phyloP scores from a whole-genome alignment of 2,113 vertebrate genomes.

The Chloropsis hardwickii region DNA sequence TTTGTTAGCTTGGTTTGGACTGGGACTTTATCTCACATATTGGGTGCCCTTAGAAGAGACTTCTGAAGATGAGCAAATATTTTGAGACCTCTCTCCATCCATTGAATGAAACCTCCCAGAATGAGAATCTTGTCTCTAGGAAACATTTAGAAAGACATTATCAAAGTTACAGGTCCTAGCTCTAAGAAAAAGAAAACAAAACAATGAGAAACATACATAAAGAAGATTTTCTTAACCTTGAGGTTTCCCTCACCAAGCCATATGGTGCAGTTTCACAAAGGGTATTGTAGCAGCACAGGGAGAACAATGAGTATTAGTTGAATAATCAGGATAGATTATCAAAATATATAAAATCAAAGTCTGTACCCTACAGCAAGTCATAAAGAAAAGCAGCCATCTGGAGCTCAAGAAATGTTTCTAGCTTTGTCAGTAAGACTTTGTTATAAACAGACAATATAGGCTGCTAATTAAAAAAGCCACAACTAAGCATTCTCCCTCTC shows the following conservation, averaged over 20 bases:
- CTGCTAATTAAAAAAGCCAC: constrained; percentile 45
- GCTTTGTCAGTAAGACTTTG: constrained; percentile 10
- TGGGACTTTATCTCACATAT: background rate
- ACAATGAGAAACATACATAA: background rate
- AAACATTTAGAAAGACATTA: background rate
- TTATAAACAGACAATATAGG: background rate
- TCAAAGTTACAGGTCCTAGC: background rate
- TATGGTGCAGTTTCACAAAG: constrained; percentile 19
- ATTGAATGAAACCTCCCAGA: background rate
- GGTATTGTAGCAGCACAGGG: background rate
- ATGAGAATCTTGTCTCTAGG: background rate
- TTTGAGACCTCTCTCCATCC: background rate
- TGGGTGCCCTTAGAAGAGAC: background rate
- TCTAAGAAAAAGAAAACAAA: background rate
- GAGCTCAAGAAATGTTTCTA: constrained; percentile 17
- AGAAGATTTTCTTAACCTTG: constrained; percentile 2
- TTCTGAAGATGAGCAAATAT: background rate
- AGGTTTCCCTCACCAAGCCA: background rate
- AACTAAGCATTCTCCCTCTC: background rate
- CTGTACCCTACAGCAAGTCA: constrained; percentile 46
- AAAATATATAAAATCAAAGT: constrained; percentile 60
- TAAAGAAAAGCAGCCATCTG: constrained; percentile 46
- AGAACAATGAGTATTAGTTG: constrained; percentile 52
- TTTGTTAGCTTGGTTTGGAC: background rate
- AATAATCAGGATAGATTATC: constrained; percentile 64